These are phyloP conservation scores for Synergus itoensis DNA, from an alignment of 2,888 invertebrate genomes.

Conservation along the genomic window DNA sequence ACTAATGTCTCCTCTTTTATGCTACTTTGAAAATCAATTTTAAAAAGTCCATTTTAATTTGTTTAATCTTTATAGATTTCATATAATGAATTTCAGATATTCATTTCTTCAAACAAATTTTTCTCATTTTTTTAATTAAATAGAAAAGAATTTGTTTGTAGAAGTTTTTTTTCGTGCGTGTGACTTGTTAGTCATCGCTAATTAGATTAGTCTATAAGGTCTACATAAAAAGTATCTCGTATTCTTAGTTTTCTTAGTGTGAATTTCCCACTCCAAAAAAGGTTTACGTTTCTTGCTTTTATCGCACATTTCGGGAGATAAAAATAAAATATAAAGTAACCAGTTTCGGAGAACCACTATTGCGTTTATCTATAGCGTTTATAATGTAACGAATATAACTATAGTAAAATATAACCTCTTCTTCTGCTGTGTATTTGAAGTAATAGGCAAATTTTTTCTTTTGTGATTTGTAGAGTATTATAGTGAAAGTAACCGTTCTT, in stretches of 20 bases:
- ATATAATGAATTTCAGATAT: neutral
- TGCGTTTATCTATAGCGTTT: neutral
- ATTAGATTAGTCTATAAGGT: neutral
- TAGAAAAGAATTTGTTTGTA: neutral
- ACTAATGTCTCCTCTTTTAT: neutral
- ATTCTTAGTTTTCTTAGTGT: too few relatives aligned
- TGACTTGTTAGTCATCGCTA: neutral
- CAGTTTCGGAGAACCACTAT: neutral
- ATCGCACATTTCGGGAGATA: neutral
- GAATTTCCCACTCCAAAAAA: neutral
- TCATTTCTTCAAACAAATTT: neutral
- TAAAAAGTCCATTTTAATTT: neutral
- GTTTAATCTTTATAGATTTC: neutral
- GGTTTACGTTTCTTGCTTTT: neutral
- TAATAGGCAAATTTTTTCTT: neutral
- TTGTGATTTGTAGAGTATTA: neutral
- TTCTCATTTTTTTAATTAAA: neutral
- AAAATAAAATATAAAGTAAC: neutral
- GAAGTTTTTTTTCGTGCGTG: neutral
- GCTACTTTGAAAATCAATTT: neutral
- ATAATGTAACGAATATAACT: neutral
- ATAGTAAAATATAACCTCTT: constrained; percentile 29
- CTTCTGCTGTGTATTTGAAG: neutral
- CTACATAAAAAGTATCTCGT: neutral
- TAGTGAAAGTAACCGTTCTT: constrained; percentile 15